Conservation (phyloP, 2,797 vertebrate species). For the Hirundo rustica region DNA sequence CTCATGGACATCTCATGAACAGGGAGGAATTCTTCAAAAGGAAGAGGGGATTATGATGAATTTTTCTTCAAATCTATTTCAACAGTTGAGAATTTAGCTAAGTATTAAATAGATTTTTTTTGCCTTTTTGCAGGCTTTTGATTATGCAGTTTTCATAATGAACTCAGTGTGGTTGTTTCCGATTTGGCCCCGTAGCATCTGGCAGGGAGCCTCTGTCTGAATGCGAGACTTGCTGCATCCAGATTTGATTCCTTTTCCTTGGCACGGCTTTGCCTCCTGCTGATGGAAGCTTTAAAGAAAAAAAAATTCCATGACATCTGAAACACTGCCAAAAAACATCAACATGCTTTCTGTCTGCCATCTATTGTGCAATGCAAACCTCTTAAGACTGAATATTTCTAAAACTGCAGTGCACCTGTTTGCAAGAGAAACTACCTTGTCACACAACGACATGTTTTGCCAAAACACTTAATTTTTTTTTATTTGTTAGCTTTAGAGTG, state of each 20-base stretch:
- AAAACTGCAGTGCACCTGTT: slow-evolving; percentile 73
- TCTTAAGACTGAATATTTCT: slow-evolving; percentile 68
- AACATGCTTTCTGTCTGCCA: slow-evolving; percentile 71
- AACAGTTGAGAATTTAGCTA: slow-evolving; percentile 70
- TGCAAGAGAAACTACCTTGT: slow-evolving; percentile 63
- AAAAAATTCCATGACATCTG: slow-evolving; percentile 72
- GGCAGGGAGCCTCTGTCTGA: slow-evolving; percentile 65
- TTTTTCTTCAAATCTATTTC: slow-evolving; percentile 69
- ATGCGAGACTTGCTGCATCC: slow-evolving; percentile 66
- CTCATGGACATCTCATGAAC: slow-evolving; percentile 74
- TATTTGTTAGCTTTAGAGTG: slow-evolving; percentile 35
- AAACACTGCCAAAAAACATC: slow-evolving; percentile 73
- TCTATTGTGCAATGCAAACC: slow-evolving; percentile 69
- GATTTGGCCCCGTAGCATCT: slow-evolving; percentile 73
- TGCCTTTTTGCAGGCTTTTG: slow-evolving; percentile 69
- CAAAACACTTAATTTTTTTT: background rate
- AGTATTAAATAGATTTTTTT: slow-evolving; percentile 71
- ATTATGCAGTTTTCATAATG: slow-evolving; percentile 72
- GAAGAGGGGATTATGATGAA: slow-evolving; percentile 63
- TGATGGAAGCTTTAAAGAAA: slow-evolving; percentile 77
- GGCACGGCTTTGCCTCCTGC: slow-evolving; percentile 71
- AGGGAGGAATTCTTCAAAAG: slow-evolving; percentile 48
- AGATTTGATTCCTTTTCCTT: slow-evolving; percentile 75
- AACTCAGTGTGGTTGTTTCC: slow-evolving; percentile 78
- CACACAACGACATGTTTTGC: slow-evolving; percentile 30